Conservation (phyloP, 2,797 vertebrate genomes). For the Otolemur crassicaudatus region DNA sequence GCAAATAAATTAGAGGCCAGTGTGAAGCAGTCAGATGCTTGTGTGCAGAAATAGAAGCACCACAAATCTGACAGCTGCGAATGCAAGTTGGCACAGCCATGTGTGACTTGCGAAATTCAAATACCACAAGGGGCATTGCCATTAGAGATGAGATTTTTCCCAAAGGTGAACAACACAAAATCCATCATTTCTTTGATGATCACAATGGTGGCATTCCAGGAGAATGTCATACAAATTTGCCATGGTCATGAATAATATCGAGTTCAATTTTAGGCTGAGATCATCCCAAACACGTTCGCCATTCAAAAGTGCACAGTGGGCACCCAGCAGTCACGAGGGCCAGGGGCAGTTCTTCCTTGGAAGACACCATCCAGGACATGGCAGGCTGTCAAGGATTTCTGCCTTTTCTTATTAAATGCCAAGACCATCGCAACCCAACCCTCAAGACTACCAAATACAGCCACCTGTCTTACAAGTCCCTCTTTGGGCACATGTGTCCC, state of each 20-base stretch:
- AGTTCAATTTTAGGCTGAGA: not conserved
- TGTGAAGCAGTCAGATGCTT: not conserved
- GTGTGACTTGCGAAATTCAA: not conserved
- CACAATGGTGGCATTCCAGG: not conserved
- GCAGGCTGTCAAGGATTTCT: not conserved
- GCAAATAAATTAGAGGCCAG: not conserved
- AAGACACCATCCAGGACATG: not conserved
- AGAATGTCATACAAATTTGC: not conserved
- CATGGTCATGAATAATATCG: not conserved
- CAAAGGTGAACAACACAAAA: not conserved
- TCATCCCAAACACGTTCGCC: not conserved
- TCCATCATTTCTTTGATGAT: not conserved
- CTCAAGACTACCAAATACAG: not conserved
- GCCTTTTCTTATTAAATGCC: not conserved
- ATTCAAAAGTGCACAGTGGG: not conserved
- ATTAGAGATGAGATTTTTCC: not conserved
- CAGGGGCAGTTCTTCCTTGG: not conserved
- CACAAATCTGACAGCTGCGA: accelerated
- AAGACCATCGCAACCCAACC: not conserved
- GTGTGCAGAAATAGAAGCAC: not conserved
- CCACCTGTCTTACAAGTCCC: not conserved
- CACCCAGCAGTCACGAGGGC: not conserved
- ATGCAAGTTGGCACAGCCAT: not conserved
- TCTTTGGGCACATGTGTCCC: not conserved
- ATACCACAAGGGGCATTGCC: not conserved